Conservation (phyloP, 2,797 vertebrate genomes). For the Rhincodon typus region DNA sequence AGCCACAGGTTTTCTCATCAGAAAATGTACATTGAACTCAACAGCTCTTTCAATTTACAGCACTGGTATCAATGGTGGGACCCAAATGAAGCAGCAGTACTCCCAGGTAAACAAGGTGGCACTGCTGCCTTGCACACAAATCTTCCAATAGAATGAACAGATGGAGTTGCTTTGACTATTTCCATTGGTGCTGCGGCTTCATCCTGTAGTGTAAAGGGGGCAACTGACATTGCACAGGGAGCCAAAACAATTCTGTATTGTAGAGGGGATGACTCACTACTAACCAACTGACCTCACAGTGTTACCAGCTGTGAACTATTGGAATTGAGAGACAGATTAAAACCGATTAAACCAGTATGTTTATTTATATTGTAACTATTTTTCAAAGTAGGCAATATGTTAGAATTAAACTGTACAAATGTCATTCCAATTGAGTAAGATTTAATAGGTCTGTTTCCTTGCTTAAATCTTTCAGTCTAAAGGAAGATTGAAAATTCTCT, state of each 20-base stretch:
- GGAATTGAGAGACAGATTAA: too few species aligned
- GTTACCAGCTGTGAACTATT: neutral
- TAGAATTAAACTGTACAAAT: neutral
- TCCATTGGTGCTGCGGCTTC: neutral
- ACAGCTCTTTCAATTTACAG: neutral
- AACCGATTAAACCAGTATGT: neutral
- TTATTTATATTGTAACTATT: neutral
- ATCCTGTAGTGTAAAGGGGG: neutral
- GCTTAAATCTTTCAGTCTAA: neutral
- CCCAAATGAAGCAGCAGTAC: neutral
- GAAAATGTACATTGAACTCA: neutral
- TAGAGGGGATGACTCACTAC: neutral
- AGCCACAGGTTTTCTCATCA: neutral
- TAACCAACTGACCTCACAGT: neutral
- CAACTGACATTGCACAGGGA: neutral
- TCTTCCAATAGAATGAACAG: neutral
- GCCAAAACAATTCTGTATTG: neutral
- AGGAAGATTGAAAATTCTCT: neutral
- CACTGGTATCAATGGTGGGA: neutral
- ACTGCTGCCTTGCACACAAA: neutral
- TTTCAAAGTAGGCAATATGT: neutral
- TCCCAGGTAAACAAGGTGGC: neutral
- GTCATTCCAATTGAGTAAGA: neutral
- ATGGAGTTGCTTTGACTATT: neutral
- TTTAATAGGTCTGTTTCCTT: neutral